These are phyloP conservation scores for Mionectes olivaceus DNA, from an alignment of 2,797 vertebrate species.

Conservation along the genomic window DNA sequence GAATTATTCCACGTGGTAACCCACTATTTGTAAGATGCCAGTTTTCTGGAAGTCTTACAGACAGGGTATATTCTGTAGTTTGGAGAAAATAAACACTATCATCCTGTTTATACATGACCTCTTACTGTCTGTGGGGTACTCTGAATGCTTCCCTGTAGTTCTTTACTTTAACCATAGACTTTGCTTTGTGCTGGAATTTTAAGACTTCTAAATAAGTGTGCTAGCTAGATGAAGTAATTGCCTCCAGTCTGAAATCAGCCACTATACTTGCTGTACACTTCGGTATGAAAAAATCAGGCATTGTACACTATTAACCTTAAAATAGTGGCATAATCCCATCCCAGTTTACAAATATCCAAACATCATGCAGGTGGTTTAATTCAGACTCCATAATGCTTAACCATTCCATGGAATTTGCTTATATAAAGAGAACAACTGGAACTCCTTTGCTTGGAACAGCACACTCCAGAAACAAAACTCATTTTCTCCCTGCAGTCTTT, in stretches of 20 bases:
- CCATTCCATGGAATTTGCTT: neutral
- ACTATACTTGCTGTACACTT: neutral
- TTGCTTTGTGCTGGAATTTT: neutral
- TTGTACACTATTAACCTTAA: neutral
- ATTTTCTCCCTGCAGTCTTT: neutral
- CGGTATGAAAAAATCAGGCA: neutral
- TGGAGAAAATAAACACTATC: conserved; percentile 12
- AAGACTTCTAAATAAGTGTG: neutral
- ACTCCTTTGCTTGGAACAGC: neutral
- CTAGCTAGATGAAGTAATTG: neutral
- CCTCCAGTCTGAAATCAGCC: neutral
- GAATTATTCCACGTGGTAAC: neutral
- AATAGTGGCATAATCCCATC: neutral
- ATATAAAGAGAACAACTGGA: neutral
- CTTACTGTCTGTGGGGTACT: neutral
- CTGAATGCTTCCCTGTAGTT: neutral
- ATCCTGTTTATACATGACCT: neutral
- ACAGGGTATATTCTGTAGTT: neutral
- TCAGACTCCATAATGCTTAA: neutral
- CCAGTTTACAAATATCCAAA: neutral
- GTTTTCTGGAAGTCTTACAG: neutral
- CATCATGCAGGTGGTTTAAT: neutral
- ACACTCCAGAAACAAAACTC: neutral
- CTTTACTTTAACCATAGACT: neutral
- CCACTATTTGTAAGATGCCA: neutral